These are phyloP conservation scores for Aegotheles bennettii DNA, from an alignment of 2,113 vertebrate species.

Conservation along the genomic window DNA sequence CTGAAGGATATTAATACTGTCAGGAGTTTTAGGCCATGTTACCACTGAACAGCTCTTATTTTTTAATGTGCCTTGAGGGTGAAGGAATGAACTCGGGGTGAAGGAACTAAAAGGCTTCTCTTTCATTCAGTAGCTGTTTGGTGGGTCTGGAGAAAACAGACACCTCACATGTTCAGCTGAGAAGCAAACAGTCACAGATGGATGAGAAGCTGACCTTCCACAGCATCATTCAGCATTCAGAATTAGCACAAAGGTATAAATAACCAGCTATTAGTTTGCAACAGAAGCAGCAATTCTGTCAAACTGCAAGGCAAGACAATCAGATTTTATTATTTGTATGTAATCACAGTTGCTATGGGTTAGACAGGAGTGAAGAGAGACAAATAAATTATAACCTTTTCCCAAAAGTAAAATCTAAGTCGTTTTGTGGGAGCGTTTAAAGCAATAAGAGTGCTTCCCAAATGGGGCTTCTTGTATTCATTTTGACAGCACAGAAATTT, in stretches of 20 bases:
- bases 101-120: background rate
- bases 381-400: conserved; percentile 59
- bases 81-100: background rate
- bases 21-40: background rate
- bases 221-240: background rate
- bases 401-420: conserved; percentile 21
- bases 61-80: background rate
- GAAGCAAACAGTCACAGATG: background rate
- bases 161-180: background rate
- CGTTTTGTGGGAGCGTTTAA: background rate
- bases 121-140: background rate
- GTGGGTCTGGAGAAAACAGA: background rate
- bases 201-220: conserved; percentile 40
- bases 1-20: fast-evolving
- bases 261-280: background rate
- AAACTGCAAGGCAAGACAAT: background rate
- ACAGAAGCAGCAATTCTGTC: background rate
- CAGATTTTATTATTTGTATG: conserved; percentile 20
- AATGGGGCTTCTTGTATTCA: background rate
- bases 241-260: conserved; percentile 43
- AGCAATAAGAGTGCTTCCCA: conserved; percentile 7
- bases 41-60: background rate
- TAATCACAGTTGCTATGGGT: conserved; percentile 12
- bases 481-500: background rate
- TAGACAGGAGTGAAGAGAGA: background rate